These are phyloP conservation scores for Pinna nobilis DNA, from an alignment of 1,140 invertebrate genomes.

Conservation along the genomic window DNA sequence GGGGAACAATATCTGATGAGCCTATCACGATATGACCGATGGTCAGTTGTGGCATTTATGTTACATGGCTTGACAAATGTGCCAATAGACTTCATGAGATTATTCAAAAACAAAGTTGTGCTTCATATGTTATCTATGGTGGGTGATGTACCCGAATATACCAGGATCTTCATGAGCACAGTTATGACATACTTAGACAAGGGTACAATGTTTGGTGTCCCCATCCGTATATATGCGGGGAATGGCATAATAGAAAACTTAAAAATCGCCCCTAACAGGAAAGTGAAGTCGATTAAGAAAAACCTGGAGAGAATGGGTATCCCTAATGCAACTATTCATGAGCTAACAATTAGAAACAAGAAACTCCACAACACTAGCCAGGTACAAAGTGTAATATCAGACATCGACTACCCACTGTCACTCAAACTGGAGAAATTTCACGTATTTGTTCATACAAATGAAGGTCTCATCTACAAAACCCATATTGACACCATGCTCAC, in stretches of 20 bases:
- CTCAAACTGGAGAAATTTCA: constrained; percentile 63
- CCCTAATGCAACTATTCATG: constrained; percentile 63
- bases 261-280: constrained; percentile 52
- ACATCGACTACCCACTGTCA: constrained; percentile 52
- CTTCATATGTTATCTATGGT: constrained; percentile 58
- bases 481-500: constrained; percentile 56
- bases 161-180: constrained; percentile 52
- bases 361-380: constrained; percentile 51
- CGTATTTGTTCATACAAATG: constrained; percentile 59
- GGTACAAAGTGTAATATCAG: constrained; percentile 56
- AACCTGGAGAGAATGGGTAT: constrained; percentile 61
- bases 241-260: constrained; percentile 61
- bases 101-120: constrained; percentile 46
- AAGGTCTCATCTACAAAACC: constrained; percentile 64
- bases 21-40: constrained; percentile 64
- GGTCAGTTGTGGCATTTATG: constrained; percentile 66
- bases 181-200: constrained; percentile 53
- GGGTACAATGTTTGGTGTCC: constrained; percentile 61
- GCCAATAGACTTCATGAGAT: constrained; percentile 63
- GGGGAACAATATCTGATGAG: constrained; percentile 50
- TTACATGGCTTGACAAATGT: constrained; percentile 64
- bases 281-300: constrained; percentile 54
- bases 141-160: constrained; percentile 42
- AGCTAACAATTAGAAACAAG: constrained; percentile 50
- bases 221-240: constrained; percentile 56